Percentiles rank a stretch among this genome's conserved stretches.
Evolutionary conservation across 2,113 vertebrate species (phyloP).

Genomic region (Sorex araneus): DNA sequence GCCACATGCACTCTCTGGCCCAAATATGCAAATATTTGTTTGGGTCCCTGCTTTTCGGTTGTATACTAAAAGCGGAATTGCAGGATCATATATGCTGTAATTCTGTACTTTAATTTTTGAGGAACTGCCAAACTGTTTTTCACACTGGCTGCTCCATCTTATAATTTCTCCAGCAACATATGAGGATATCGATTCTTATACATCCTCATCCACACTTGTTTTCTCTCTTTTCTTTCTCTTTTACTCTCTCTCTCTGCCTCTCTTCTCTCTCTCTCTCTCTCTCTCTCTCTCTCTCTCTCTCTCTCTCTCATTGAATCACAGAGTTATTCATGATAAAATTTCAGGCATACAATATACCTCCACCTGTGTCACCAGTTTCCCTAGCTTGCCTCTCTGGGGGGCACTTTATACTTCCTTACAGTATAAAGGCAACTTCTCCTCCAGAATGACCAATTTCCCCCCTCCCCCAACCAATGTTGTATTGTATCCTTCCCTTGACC

Average conservation of each 20-base stretch:
- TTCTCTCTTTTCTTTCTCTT: neutral
- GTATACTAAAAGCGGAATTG: neutral
- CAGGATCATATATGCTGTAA: neutral
- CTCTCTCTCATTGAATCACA: neutral
- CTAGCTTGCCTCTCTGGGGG: no score
- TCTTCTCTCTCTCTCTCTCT: neutral
- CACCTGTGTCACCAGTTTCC: no score
- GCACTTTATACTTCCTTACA: no score
- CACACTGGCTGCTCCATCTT: neutral
- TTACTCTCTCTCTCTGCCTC: neutral
- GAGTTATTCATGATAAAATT: no score
- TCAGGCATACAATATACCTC: no score
- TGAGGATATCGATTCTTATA: neutral
- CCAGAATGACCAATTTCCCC: no score
- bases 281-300: neutral
- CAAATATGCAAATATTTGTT: neutral
- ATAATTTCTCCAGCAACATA: neutral
- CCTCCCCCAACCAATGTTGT: no score
- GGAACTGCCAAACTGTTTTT: constrained; percentile 41
- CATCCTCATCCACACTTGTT: neutral
- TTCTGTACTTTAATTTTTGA: neutral
- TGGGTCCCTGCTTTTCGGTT: constrained; percentile 23
- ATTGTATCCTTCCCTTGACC: no score
- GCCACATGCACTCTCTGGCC: no score
- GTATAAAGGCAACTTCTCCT: no score